Evolutionary conservation across 2,797 vertebrate genomes (phyloP), one percentile per base, ranked within the genome.

Genomic region (Sebastiscus albofasciatus): DNA sequence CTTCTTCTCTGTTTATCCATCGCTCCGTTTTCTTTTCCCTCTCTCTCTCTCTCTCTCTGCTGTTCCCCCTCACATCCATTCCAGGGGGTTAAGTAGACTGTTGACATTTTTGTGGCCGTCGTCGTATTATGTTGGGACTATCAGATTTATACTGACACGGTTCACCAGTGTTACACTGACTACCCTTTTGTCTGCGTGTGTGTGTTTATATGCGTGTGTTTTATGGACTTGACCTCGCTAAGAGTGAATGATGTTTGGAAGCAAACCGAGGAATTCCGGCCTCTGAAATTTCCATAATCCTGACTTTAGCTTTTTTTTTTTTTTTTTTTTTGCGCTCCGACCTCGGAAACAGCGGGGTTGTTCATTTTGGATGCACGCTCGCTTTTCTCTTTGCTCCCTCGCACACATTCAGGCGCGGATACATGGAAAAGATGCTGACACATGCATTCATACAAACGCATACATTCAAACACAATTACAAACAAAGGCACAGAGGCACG

Each of bases 51-150:
- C 70, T 76, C 71, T 67, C 75, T 72, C 75, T 2, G 11, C 70
- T 9, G 76, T 77, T 90, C 83, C 70, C 82, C 74, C 79, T 80
- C 79, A 80, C 88, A 81, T 92, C 89, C 83, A 66, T 89, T 90
- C 88, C 88, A 84, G 83, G 85, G 83, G 89, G 90, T 93, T 91
- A 90, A 90, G 90, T 92, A 90, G 89, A 88, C 92, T 91, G 90
- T 90, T 92, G 90, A 91, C 90, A 92, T 92, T 92, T 91, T 91
- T 93, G 92, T 93, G 92, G 93, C 90, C 58, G 58, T 87, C 70
- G 77, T 77, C 13, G 67, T 92, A 85, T 92, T 92, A 92, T 90
- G 90, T 88, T 84, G 88, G 89, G 90, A 87, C 89, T 81, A 86
- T 92, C 90, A 62, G 84, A 92, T 92, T 91, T 89, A 92, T 87